Percentiles rank a stretch among this genome's conserved stretches.
Evolutionary conservation across 2,888 invertebrate genomes (phyloP).

Genomic region (Xanthostigma xanthostigma): DNA sequence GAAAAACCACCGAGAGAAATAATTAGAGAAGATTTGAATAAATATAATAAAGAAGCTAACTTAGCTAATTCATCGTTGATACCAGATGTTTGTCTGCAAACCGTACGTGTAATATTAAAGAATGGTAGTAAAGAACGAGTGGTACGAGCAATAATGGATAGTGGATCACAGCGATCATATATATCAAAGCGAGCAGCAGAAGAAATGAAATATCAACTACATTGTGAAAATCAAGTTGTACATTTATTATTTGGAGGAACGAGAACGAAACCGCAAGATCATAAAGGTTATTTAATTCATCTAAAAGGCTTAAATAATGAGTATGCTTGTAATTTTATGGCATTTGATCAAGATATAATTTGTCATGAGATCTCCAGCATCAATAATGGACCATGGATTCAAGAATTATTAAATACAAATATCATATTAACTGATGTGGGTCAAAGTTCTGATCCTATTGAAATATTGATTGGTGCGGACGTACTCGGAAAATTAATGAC

Average conservation of each 20-base stretch:
- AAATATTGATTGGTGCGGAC: slow-evolving; percentile 9
- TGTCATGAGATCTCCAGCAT: background rate
- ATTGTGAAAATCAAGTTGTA: background rate
- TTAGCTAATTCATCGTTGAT: too few species aligned
- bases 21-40: too few species aligned
- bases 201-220: slow-evolving; percentile 3
- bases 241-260: background rate
- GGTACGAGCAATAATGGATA: slow-evolving; percentile 7
- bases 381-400: too few species aligned
- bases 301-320: too few species aligned
- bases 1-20: too few species aligned
- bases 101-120: slow-evolving; percentile 1
- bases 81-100: slow-evolving; percentile 3
- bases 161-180: slow-evolving; percentile 9
- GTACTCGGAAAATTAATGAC: too few species aligned
- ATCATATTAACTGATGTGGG: too few species aligned
- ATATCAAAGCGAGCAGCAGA: slow-evolving; percentile 5
- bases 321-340: too few species aligned
- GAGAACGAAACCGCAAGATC: too few species aligned
- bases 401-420: background rate
- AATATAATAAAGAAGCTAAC: too few species aligned
- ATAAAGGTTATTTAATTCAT: too few species aligned
- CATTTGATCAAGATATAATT: background rate
- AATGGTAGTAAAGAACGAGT: background rate
- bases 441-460: too few species aligned